phyloP scores from a whole-genome alignment of 1,140 invertebrate species.

The Solenopsis invicta region DNA sequence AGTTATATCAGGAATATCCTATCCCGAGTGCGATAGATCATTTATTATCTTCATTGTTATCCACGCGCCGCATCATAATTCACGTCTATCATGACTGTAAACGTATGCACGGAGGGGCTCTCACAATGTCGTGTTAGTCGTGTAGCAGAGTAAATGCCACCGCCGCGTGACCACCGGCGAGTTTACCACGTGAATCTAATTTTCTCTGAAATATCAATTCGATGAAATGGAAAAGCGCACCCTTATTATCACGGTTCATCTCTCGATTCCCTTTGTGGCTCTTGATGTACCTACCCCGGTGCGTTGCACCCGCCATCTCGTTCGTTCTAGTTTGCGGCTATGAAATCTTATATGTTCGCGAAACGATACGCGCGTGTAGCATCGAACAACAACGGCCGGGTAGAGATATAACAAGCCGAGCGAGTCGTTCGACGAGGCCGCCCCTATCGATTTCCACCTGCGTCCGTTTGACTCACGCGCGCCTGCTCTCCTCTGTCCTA shows the following conservation, averaged over 20 bases:
- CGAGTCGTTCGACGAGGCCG: conserved; percentile 70
- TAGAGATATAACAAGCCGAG: conserved; percentile 41
- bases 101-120: conserved; percentile 31
- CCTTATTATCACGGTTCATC: conserved; percentile 28
- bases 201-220: conserved; percentile 45
- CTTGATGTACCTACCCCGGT: no score
- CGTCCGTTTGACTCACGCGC: conserved; percentile 70
- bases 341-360: conserved; percentile 67
- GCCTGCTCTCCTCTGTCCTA: conserved; percentile 22
- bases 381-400: conserved; percentile 25
- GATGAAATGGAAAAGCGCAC: conserved; percentile 37
- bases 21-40: neutral
- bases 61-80: conserved; percentile 42
- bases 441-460: conserved; percentile 75
- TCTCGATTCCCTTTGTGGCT: neutral
- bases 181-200: conserved; percentile 32
- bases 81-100: conserved; percentile 42
- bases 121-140: neutral
- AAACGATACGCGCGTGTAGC: conserved; percentile 32
- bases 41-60: conserved; percentile 60
- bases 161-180: neutral
- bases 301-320: neutral
- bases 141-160: neutral
- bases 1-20: conserved; percentile 22
- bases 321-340: conserved; percentile 48